Evolutionary conservation across 2,113 vertebrate genomes (phyloP).

Genomic region (Lynx canadensis): DNA sequence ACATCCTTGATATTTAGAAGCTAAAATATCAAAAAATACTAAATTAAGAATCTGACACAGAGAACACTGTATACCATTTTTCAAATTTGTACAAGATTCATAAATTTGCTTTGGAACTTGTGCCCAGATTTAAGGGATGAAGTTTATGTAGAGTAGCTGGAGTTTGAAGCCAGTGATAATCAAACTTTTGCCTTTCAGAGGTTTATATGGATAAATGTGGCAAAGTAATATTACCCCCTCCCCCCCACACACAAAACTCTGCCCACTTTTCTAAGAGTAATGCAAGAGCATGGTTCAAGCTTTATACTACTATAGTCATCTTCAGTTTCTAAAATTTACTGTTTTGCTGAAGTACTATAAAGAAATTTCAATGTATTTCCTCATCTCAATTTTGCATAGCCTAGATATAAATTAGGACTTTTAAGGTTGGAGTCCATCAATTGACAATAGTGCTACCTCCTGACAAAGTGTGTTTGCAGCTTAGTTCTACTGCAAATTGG

Average conservation of each 20-base stretch:
- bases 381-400: neutral
- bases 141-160: neutral
- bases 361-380: neutral
- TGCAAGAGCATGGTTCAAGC: neutral
- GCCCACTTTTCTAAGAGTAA: neutral
- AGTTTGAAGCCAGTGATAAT: neutral
- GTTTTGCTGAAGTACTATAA: neutral
- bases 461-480: neutral
- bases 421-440: neutral
- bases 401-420: neutral
- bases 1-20: slow-evolving; percentile 43
- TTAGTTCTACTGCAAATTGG: neutral
- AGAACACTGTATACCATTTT: neutral
- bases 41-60: neutral
- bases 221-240: neutral
- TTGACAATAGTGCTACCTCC: neutral
- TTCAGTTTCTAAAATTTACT: slow-evolving; percentile 35
- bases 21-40: neutral
- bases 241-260: neutral
- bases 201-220: neutral
- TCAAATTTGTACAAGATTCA: slow-evolving; percentile 50
- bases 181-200: slow-evolving; percentile 44
- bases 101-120: slow-evolving; percentile 46
- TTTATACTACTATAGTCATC: neutral
- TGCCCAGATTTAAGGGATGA: neutral